phyloP scores from a whole-genome alignment of 2,113 vertebrate species.

The Jacana jacana region DNA sequence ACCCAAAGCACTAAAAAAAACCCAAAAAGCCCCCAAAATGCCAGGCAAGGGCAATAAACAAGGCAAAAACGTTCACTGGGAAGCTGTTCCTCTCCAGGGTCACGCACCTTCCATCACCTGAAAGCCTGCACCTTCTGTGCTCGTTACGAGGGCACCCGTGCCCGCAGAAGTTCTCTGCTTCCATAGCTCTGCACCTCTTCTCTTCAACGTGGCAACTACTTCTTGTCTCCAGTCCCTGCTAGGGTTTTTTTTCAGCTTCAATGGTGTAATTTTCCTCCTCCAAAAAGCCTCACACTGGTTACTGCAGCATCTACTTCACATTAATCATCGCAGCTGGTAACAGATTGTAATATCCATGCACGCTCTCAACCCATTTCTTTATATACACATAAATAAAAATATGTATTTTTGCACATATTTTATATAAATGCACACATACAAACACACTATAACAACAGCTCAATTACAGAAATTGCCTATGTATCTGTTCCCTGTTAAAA shows the following conservation, averaged over 20 bases:
- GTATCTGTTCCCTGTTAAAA: not conserved
- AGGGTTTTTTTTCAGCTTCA: constrained; percentile 6
- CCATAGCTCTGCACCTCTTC: not conserved
- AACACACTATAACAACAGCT: not conserved
- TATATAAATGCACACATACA: not conserved
- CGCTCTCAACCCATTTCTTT: not conserved
- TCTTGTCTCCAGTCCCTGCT: not conserved
- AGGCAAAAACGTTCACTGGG: not conserved
- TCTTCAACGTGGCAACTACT: not conserved
- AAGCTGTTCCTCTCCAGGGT: not conserved
- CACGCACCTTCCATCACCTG: no score
- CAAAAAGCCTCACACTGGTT: constrained; percentile 25
- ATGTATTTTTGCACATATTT: not conserved
- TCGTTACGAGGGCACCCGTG: no score
- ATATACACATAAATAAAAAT: not conserved
- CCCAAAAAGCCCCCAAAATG: no score
- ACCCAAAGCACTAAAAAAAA: not conserved
- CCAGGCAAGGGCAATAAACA: not conserved
- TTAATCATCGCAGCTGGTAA: constrained; percentile 46
- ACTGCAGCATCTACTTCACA: constrained; percentile 1
- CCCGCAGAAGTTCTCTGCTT: not conserved
- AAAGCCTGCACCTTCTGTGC: not conserved
- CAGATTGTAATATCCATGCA: not conserved
- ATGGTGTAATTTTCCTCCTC: constrained; percentile 43
- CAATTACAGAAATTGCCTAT: not conserved